Base-by-base conservation (phyloP, 2,888 invertebrate species). In the Tipula helvola region DNA sequence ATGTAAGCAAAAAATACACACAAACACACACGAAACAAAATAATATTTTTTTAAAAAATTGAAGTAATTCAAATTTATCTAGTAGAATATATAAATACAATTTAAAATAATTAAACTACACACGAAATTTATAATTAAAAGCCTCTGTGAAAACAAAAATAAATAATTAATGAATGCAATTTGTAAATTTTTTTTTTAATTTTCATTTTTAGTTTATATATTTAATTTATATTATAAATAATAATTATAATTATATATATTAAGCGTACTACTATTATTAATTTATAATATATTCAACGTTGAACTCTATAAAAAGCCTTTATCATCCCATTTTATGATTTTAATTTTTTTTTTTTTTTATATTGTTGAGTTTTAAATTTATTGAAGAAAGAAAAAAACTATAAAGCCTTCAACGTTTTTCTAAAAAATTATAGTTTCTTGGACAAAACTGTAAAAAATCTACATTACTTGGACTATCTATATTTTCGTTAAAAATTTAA, bases 271-370 rank as follows among this genome's bases (percentile, higher is more conserved):
- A 71, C 71, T 71, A 71, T 71, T 52, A 52, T 52, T 71, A 71
- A 71, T 71, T 71, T 71, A 71, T 71, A 71, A 71, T 71, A 71
- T 71, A 71, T 71, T 71, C 71, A 71, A 71, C 71, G 71, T 71
- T 71, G 71, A 71, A 71, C 28, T 71, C 71, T 71, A 71, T 71
- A 71, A 71, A 71, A 71, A 71, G 71, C 71, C 71, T 71, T 71
- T 71, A 71, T 71, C 28, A 71, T 28, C 71, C 28, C 28, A 28
- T 71, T 71, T 71, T 71, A 71, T 71, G 71, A 71, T 71, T 71
- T 71, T 71, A 28, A 71, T 28, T 71, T 71, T 71, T 18, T 28
- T 18, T 28, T 71, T 71, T 71, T 18, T 28, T 18, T 71, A 71
- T 28, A 71, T 71, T 71, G 71, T 71, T 71, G 71, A 71, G 71